phyloP scores from a whole-genome alignment of 2,797 vertebrate species.

The Notolabrus celidotus region DNA sequence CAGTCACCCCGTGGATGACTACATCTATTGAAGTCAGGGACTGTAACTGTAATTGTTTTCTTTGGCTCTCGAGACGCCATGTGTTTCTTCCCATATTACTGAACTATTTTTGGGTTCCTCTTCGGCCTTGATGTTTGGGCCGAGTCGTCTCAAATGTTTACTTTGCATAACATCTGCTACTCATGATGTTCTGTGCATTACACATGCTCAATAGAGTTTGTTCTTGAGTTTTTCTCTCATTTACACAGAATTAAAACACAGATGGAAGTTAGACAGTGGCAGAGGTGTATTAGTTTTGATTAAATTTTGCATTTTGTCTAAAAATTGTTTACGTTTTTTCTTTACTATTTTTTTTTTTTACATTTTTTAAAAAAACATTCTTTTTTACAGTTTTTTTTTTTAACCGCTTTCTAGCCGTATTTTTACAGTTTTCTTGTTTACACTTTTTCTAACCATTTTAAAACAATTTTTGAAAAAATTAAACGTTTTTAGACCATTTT shows the following conservation, averaged over 20 bases:
- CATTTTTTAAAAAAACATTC: too few species aligned
- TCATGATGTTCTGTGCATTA: slow-evolving; percentile 46
- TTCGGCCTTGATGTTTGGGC: slow-evolving; percentile 54
- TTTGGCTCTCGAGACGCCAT: slow-evolving; percentile 25
- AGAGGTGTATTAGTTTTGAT: too few species aligned
- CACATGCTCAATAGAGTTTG: slow-evolving; percentile 44
- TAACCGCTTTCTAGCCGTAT: too few species aligned
- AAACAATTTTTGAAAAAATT: too few species aligned
- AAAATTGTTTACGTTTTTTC: too few species aligned
- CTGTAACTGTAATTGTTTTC: slow-evolving; percentile 42
- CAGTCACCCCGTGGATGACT: not conserved
- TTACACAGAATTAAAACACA: slow-evolving; percentile 15
- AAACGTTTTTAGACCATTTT: too few species aligned
- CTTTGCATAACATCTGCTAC: slow-evolving; percentile 77
- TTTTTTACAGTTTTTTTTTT: too few species aligned
- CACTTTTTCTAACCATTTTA: too few species aligned
- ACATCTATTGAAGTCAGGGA: slow-evolving; percentile 16
- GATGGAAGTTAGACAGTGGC: not conserved
- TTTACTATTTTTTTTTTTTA: too few species aligned
- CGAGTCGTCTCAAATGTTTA: slow-evolving; percentile 60
- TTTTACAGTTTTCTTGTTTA: too few species aligned
- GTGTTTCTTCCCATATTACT: slow-evolving; percentile 56
- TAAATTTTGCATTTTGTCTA: too few species aligned
- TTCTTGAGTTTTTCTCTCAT: slow-evolving; percentile 8
- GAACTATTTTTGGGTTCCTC: slow-evolving; percentile 55